phyloP scores from a whole-genome alignment of 2,797 vertebrate genomes.

The Lindbergichthys nudifrons region DNA sequence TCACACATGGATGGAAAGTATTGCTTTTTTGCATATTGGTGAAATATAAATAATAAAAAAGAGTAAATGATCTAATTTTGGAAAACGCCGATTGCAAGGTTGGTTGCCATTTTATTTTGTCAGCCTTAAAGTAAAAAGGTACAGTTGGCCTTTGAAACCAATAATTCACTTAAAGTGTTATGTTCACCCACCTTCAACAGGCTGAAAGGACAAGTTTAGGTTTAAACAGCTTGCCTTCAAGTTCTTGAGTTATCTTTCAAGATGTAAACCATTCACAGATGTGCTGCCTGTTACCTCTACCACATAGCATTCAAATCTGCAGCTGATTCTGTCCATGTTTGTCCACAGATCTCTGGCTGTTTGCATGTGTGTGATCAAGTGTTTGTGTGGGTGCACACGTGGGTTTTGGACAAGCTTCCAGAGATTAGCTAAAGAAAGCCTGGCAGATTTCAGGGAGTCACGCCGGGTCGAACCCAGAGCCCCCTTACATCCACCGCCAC shows the following conservation, averaged over 20 bases:
- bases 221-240: neutral
- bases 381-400: constrained; percentile 50
- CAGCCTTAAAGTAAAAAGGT: neutral
- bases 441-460: constrained; percentile 62
- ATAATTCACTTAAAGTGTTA: neutral
- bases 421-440: constrained; percentile 56
- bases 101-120: neutral
- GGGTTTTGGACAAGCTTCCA: constrained; percentile 50
- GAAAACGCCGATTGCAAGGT: constrained; percentile 1
- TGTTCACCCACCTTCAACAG: neutral
- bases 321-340: constrained; percentile 15
- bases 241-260: constrained; percentile 7
- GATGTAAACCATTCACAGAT: constrained; percentile 1
- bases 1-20: neutral
- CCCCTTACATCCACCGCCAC: constrained; percentile 58
- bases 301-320: constrained; percentile 17
- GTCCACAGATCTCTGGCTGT: constrained; percentile 17
- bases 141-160: neutral
- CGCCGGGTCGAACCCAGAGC: constrained; percentile 53
- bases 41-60: no score
- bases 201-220: neutral
- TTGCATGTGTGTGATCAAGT: constrained; percentile 37
- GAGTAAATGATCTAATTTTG: neutral
- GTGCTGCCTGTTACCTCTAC: neutral
- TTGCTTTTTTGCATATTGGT: neutral